Conservation (phyloP, 2,888 invertebrate species). For the Epinotia nisella region DNA sequence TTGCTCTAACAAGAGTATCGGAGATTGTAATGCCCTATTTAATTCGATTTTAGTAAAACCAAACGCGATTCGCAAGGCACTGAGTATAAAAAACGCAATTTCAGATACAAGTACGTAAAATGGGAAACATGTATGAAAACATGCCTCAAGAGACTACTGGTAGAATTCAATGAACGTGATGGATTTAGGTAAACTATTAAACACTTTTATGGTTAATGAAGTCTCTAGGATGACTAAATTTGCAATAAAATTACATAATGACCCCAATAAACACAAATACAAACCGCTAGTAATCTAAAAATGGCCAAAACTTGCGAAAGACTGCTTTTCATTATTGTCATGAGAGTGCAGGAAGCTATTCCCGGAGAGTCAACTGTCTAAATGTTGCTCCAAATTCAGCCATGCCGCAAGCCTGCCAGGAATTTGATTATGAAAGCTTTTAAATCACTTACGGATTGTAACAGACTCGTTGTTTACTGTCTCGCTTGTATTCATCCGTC, state of each 20-base stretch:
- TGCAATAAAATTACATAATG: neutral
- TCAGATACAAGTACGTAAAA: no score
- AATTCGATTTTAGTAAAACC: no score
- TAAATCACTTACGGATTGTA: constrained; percentile 72
- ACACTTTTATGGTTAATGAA: neutral
- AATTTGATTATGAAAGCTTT: constrained; percentile 73
- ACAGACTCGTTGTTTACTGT: constrained; percentile 65
- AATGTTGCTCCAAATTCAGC: constrained; percentile 18
- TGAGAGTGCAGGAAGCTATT: neutral
- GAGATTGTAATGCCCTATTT: no score
- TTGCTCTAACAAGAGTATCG: neutral
- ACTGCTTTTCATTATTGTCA: neutral
- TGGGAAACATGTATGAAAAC: no score
- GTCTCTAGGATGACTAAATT: neutral
- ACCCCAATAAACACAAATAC: neutral
- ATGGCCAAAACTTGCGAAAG: neutral
- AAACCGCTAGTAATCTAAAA: no score
- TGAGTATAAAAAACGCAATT: no score
- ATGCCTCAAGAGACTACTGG: no score
- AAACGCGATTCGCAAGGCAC: no score
- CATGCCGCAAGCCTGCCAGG: constrained; percentile 48
- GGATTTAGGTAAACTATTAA: no score
- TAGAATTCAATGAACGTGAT: no score
- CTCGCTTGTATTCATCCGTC: constrained; percentile 55
- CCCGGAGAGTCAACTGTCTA: neutral